Evolutionary conservation across 2,797 vertebrate species (phyloP).

Genomic region (Rhodeus uyekii): DNA sequence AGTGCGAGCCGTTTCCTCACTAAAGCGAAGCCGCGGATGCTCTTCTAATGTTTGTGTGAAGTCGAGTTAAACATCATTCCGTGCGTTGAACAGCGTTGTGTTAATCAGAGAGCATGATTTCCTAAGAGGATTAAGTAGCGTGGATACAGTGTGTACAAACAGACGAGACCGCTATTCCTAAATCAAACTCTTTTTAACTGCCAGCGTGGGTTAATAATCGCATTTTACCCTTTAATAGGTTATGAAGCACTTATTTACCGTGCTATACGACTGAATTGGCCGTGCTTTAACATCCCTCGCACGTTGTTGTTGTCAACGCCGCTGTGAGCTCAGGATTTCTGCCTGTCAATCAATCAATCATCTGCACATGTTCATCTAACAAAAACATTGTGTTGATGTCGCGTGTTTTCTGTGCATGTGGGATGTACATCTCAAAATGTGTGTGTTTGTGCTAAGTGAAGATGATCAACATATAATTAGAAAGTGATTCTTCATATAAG

Average conservation of each 20-base stretch:
- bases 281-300: neutral
- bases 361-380: neutral
- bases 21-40: neutral
- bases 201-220: neutral
- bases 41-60: neutral
- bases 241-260: neutral
- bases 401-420: neutral
- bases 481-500: too few species aligned
- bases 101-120: slow-evolving; percentile 76
- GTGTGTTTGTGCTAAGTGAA: neutral
- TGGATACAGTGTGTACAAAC: slow-evolving; percentile 58
- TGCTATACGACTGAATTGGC: neutral
- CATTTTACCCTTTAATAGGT: neutral
- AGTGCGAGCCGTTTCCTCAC: slow-evolving; percentile 60
- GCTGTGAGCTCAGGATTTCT: neutral
- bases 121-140: slow-evolving; percentile 78
- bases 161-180: neutral
- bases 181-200: neutral
- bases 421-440: neutral
- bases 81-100: slow-evolving; percentile 32
- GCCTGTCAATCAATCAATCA: slow-evolving; percentile 24
- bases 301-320: neutral
- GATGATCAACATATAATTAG: neutral
- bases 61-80: neutral
- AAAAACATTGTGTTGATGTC: neutral